These are phyloP conservation scores for Urocynchramus pylzowi DNA, from an alignment of 2,113 vertebrate genomes.

Conservation along the genomic window DNA sequence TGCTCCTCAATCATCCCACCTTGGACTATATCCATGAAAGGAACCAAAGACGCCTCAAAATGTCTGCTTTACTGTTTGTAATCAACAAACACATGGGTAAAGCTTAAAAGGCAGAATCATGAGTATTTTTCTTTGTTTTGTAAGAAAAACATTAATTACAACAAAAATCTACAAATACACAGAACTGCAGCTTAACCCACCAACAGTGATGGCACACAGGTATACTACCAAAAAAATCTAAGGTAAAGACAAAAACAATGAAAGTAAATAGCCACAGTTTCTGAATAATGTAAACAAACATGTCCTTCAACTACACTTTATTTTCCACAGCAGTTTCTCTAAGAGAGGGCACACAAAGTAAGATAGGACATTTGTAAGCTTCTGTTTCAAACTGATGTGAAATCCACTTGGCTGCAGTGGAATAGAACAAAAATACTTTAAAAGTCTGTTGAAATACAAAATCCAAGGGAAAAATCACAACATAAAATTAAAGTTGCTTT, in stretches of 20 bases:
- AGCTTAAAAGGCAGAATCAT: neutral
- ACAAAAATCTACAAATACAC: neutral
- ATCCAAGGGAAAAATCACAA: neutral
- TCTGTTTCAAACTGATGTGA: neutral
- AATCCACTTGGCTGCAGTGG: neutral
- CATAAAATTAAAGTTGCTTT: neutral
- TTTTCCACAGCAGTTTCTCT: neutral
- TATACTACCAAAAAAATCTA: neutral
- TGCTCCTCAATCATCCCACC: neutral
- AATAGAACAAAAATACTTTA: neutral
- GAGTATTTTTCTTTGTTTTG: neutral
- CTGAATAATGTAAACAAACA: neutral
- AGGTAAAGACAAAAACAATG: neutral
- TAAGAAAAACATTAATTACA: neutral
- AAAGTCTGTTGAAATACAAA: neutral
- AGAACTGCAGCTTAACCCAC: neutral
- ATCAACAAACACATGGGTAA: neutral
- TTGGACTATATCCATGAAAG: neutral
- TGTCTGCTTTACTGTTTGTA: neutral
- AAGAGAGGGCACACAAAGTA: neutral
- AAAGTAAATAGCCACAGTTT: neutral
- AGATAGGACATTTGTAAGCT: neutral
- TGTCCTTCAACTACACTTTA: neutral
- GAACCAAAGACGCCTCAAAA: neutral
- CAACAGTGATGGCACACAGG: neutral